Evolutionary conservation across 1,140 invertebrate species (phyloP).

Genomic region (Zaprionus kolodkinae): DNA sequence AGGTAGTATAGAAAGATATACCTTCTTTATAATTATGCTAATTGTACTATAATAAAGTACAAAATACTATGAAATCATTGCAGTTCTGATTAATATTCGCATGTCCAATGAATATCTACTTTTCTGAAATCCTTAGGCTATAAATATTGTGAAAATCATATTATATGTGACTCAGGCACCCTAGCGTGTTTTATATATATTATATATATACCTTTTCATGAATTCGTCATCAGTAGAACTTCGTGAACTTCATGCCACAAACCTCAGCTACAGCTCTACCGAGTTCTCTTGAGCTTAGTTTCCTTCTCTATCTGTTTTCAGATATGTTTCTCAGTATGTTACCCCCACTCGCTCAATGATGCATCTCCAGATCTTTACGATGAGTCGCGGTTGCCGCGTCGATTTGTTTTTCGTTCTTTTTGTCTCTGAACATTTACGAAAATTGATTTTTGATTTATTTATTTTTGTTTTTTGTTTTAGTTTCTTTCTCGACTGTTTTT

Average conservation of each 20-base stretch:
- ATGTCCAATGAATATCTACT: too few relatives aligned
- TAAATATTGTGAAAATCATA: too few relatives aligned
- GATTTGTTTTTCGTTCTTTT: constrained; percentile 44
- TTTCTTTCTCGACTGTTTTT: constrained; percentile 25
- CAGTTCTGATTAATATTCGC: too few relatives aligned
- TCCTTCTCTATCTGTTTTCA: neutral
- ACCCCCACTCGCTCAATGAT: neutral
- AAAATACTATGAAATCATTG: neutral
- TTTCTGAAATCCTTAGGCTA: too few relatives aligned
- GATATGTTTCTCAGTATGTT: neutral
- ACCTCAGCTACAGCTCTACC: neutral
- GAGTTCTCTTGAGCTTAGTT: neutral
- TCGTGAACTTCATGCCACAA: neutral
- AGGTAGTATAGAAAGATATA: neutral
- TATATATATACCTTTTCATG: too few relatives aligned
- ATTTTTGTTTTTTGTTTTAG: constrained; percentile 62
- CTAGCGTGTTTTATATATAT: too few relatives aligned
- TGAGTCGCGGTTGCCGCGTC: constrained; percentile 35
- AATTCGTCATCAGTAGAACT: neutral
- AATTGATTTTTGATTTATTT: constrained; percentile 80
- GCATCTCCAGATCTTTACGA: constrained; percentile 35
- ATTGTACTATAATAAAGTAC: neutral
- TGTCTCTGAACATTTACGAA: constrained; percentile 48
- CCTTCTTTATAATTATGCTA: neutral
- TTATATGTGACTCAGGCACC: too few relatives aligned